Conservation (phyloP, 2,113 vertebrate species). For the Psittacula cyanocephala region DNA sequence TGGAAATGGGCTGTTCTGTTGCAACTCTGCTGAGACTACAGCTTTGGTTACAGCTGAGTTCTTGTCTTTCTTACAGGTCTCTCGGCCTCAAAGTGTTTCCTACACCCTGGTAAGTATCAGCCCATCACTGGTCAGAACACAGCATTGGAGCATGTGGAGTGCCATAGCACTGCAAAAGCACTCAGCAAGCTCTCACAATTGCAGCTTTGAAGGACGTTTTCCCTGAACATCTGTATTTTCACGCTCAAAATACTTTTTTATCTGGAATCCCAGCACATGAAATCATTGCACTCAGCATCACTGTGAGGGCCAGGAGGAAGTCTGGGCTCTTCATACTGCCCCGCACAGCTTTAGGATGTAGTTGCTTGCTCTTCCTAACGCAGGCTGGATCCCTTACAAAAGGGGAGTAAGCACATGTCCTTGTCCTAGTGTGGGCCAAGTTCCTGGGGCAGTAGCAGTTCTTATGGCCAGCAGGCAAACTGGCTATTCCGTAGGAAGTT, state of each 20-base stretch:
- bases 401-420: not conserved
- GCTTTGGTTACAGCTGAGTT: no score
- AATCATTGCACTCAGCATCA: no score
- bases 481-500: not conserved
- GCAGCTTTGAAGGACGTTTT: not conserved
- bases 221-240: not conserved
- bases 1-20: not conserved
- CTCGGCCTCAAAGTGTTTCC: no score
- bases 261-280: not conserved
- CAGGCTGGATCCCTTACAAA: not conserved
- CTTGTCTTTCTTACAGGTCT: no score
- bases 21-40: not conserved
- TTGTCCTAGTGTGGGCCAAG: not conserved
- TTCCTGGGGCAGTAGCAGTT: not conserved
- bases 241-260: not conserved
- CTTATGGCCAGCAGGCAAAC: not conserved
- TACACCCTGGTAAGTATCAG: no score
- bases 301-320: not conserved
- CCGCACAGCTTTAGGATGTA: not conserved
- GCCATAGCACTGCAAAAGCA: no score
- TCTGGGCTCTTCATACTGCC: not conserved
- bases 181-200: no score
- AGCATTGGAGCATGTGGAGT: no score
- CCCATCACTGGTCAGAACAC: no score
- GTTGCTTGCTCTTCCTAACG: not conserved